phyloP scores from a whole-genome alignment of 2,888 invertebrate genomes.

The Drosophila buzzatii region DNA sequence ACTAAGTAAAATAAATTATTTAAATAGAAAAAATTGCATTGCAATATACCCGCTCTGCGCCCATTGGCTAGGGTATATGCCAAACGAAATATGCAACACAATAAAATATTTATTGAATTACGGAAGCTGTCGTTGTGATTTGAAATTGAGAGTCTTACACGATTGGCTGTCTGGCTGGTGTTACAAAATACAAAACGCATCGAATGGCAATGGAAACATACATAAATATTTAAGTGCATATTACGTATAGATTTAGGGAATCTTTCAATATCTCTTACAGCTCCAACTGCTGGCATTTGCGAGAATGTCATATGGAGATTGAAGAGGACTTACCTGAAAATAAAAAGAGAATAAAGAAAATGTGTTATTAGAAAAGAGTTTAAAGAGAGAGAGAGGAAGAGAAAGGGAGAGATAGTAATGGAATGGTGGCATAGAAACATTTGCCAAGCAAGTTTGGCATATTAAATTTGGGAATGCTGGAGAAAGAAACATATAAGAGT shows the following conservation, averaged over 20 bases:
- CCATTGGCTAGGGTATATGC: conserved; percentile 30
- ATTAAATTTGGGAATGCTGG: background rate
- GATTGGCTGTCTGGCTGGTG: conserved; percentile 8
- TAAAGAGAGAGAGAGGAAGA: background rate
- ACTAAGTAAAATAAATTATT: too few species aligned
- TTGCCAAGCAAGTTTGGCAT: background rate
- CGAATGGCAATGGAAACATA: conserved; percentile 20
- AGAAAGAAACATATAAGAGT: background rate
- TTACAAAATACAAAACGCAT: conserved; percentile 26
- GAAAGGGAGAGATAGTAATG: background rate
- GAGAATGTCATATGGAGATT: conserved; percentile 6
- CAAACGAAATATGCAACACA: conserved; percentile 46
- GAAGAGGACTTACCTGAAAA: conserved; percentile 62
- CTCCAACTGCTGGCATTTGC: background rate
- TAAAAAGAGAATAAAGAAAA: conserved; percentile 6
- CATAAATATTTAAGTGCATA: conserved; percentile 21
- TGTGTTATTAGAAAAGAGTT: background rate
- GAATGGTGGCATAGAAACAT: background rate
- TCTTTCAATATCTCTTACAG: conserved; percentile 24
- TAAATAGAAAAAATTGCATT: too few species aligned
- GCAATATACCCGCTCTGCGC: background rate
- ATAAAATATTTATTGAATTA: conserved; percentile 72
- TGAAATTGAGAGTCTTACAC: conserved; percentile 51
- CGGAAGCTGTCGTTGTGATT: conserved; percentile 68
- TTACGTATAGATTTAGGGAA: conserved; percentile 5